Conservation (phyloP, 2,797 vertebrate genomes). For the Aratinga solstitialis region DNA sequence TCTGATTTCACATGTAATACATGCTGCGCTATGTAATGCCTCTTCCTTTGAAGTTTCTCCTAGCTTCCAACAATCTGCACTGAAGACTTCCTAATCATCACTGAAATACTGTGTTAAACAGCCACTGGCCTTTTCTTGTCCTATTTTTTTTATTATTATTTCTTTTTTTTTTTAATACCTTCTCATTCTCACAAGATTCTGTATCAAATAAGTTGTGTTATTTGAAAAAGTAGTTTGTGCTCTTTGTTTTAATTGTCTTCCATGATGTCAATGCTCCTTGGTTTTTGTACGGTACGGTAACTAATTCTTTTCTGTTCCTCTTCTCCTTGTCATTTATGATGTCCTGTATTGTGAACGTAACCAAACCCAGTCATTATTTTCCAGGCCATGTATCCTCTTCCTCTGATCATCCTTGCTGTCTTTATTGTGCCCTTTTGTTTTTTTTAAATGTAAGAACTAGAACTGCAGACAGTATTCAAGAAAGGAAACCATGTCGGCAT, state of each 20-base stretch:
- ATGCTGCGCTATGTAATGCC: not conserved
- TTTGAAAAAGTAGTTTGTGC: not conserved
- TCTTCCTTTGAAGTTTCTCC: not conserved
- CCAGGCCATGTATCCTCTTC: not conserved
- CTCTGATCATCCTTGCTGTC: not conserved
- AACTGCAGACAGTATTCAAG: not conserved
- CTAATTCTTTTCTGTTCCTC: not conserved
- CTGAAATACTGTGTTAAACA: not conserved
- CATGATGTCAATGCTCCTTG: not conserved
- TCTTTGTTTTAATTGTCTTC: not conserved
- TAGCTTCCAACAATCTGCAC: not conserved
- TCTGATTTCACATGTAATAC: not conserved
- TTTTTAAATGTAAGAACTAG: not conserved
- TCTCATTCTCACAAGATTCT: not conserved
- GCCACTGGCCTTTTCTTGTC: not conserved
- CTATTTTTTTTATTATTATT: not conserved
- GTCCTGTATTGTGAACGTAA: not conserved
- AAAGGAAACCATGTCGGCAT: not conserved
- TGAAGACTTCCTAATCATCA: not conserved
- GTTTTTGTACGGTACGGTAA: not conserved
- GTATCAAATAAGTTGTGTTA: not conserved
- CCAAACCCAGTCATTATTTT: not conserved
- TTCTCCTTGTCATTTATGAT: not conserved
- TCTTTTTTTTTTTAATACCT: not conserved
- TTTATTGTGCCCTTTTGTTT: not conserved